Base-by-base conservation (phyloP, 2,888 invertebrate genomes). In the Leptinotarsa rubiginosa region DNA sequence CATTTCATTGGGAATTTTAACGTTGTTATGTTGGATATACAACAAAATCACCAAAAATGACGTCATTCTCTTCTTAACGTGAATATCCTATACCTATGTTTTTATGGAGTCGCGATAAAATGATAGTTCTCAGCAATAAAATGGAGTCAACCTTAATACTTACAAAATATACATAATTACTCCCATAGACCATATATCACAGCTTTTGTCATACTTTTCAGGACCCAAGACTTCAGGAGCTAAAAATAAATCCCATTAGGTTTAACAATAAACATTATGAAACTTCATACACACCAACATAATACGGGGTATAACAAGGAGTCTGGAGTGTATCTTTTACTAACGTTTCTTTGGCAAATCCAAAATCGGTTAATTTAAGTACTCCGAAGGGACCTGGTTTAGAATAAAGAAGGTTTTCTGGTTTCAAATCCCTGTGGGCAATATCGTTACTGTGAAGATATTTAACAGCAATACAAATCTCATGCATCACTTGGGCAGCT, bases 251-350 rank as follows among this genome's bases (percentile, higher is more conserved):
- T 52, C 5, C 52, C 18, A 7, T 18, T 52, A 18, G 18, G 18
- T 52, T n/a, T 3, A 52, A 52, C 18, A 52, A 18, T 18, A 84
- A 41, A 41, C 41, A 67, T 65, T 65, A 69, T 41, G 31, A 65
- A 13, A 54, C 52, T n/a, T 50, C 52, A 16, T 66, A 82, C 84
- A 89, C 87, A 94, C 94, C 97, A 83, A 98, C 99, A 89, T 99
- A 99, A 87, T 99, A 99, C 0, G 99, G 99, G 13, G 99, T 99
- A 85, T 99, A 99, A 86, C 99, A 99, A 0, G 99, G 99, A 0
- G 99, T 99, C 87, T 98, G 97, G 72, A 99, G 88, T 0, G 97
- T 96, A 83, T 97, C 96, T 70, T 95, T 94, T 20, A 93, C 91
- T 22, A 91, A 86, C 0, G 96, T 97, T 88, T 97, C 97, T 87